Evolutionary conservation across 2,797 vertebrate species (phyloP), one percentile per base, ranked within the genome.

Genomic region (Phoebastria nigripes): DNA sequence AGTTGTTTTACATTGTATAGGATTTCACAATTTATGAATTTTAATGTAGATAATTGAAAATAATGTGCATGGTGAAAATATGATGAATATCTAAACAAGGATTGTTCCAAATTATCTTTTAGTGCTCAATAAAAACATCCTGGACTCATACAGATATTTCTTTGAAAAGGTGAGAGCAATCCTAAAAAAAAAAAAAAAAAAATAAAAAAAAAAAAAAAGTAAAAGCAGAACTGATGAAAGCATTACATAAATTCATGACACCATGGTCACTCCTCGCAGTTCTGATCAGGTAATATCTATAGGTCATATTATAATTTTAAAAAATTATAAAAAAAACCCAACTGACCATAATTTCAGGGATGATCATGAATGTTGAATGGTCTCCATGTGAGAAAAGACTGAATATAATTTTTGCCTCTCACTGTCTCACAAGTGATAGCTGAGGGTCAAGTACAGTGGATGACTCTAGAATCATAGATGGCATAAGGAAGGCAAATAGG

Each of bases 301-400:
- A 76, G 17, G 12, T 35, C 6, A 19, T 41, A 22, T 17, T 17
- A 33, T 5, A 62, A 63, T 11, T 49, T 24, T 29, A 4, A 31
- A 39, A 47, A 54, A 28, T 3, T 4, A 13, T 4, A 31, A 37
- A 24, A 9, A 8, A 9, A 2, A 21, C 9, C 1, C 24, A 20
- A 7, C 3, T 13, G 14, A 55, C 9, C 5, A 11, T 39, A 22
- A 39, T 69, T 85, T 61, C 25, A 58, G 21, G 42, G 26, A 33
- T 7, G 1, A 35, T 44, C 10, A 37, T 63, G 8, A 52, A 69
- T 63, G 47, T 9, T 69, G 7, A 59, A 76, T 61, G 4, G 15
- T 82, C 4, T 56, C 20, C 6, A 24, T 6, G 3, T 56, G 22
- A 56, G 28, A 82, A 90, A 63, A 76, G 28, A 35, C 7, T 26